Conservation (phyloP, 2,888 invertebrate genomes). For the Lacanobia wlatinum region DNA sequence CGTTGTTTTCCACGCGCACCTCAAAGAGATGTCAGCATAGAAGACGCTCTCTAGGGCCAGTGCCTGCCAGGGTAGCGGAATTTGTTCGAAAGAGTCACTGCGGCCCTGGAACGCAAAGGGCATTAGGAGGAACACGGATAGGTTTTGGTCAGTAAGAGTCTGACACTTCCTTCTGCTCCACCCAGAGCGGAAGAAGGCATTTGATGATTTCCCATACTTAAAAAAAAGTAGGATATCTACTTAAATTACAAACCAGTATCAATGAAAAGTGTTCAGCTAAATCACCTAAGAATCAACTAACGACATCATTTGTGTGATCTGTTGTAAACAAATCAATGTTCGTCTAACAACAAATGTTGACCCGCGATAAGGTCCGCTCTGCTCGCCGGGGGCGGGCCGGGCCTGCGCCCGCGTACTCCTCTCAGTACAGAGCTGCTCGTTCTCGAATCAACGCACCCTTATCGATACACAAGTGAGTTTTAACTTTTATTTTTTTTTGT, state of each 20-base stretch:
- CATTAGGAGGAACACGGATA: too few species aligned
- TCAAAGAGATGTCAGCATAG: too few species aligned
- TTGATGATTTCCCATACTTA: too few species aligned
- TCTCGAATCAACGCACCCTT: conserved; percentile 68
- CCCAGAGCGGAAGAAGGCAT: too few species aligned
- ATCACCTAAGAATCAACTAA: conserved; percentile 21
- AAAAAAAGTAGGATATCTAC: background rate
- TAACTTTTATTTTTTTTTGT: conserved; percentile 20
- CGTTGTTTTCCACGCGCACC: too few species aligned
- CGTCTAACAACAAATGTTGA: conserved; percentile 50
- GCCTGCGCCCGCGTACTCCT: conserved; percentile 34
- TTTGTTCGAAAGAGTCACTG: too few species aligned
- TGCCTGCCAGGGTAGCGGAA: too few species aligned
- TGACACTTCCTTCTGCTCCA: too few species aligned
- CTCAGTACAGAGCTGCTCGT: conserved; percentile 59
- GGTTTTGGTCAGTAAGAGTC: too few species aligned
- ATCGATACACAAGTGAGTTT: conserved; percentile 71
- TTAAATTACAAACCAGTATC: background rate
- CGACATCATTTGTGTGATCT: conserved; percentile 14
- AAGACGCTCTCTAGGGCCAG: too few species aligned
- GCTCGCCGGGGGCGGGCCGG: conserved; percentile 21
- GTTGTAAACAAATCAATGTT: conserved; percentile 37
- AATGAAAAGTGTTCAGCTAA: conserved; percentile 9
- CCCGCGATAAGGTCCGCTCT: conserved; percentile 53
- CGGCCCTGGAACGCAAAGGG: too few species aligned